Conservation (phyloP, 2,113 vertebrate species). For the Epinephelus lanceolatus region DNA sequence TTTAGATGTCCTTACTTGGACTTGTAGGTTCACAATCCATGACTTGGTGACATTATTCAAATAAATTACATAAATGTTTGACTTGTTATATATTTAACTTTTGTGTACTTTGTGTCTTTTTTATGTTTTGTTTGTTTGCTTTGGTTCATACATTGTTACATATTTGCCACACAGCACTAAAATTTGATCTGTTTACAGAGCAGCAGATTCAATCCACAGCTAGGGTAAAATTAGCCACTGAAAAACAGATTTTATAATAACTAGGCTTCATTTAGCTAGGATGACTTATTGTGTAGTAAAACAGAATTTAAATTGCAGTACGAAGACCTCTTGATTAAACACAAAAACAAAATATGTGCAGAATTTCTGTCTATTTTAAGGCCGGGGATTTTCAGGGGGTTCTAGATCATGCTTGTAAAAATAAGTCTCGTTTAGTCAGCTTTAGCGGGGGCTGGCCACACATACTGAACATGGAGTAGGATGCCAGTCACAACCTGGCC, state of each 20-base stretch:
- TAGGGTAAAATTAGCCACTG: slow-evolving; percentile 27
- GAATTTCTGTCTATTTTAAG: slow-evolving; percentile 37
- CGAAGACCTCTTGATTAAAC: slow-evolving; percentile 26
- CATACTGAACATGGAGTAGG: slow-evolving; percentile 45
- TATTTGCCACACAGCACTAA: neutral
- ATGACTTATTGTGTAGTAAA: slow-evolving; percentile 37
- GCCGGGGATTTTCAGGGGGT: slow-evolving; percentile 36
- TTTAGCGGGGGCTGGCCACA: slow-evolving; percentile 66
- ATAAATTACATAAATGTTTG: neutral
- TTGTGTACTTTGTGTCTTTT: neutral
- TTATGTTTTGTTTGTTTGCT: too few species aligned
- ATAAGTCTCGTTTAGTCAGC: slow-evolving; percentile 63
- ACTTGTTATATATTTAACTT: neutral
- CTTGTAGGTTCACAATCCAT: neutral
- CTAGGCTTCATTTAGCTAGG: slow-evolving; percentile 17
- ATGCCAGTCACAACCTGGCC: slow-evolving; percentile 68
- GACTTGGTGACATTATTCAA: neutral
- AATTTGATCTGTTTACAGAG: slow-evolving; percentile 5
- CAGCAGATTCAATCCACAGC: neutral
- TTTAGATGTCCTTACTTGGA: too few species aligned
- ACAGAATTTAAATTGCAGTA: slow-evolving; percentile 20
- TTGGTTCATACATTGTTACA: too few species aligned
- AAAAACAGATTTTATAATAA: slow-evolving; percentile 51
- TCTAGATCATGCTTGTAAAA: slow-evolving; percentile 64
- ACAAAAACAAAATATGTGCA: slow-evolving; percentile 53